phyloP scores from a whole-genome alignment of 2,888 invertebrate genomes.

The Melangyna quadrimaculata region DNA sequence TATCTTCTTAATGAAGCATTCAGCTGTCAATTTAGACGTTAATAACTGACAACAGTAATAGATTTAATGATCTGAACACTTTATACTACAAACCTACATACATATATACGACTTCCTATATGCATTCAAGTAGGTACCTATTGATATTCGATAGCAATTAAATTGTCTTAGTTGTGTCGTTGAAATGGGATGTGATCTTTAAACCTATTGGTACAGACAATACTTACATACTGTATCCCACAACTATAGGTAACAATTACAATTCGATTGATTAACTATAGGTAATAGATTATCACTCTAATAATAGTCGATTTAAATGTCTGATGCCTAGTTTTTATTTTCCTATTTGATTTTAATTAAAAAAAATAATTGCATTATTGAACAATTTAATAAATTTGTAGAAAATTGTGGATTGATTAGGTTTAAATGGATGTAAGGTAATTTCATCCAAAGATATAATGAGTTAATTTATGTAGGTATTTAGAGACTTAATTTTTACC shows the following conservation, averaged over 20 bases:
- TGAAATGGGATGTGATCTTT: neutral
- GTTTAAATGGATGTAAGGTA: too few relatives aligned
- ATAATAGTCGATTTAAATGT: neutral
- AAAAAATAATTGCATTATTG: too few relatives aligned
- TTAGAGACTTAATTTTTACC: too few relatives aligned
- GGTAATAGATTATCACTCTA: neutral
- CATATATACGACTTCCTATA: too few relatives aligned
- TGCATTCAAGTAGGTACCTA: too few relatives aligned
- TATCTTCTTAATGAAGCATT: slow-evolving; percentile 18
- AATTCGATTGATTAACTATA: slow-evolving; percentile 29
- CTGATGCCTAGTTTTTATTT: neutral
- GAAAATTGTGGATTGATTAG: too few relatives aligned
- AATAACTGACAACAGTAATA: slow-evolving; percentile 34
- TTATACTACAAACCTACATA: too few relatives aligned
- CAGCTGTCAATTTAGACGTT: slow-evolving; percentile 19
- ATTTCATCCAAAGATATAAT: too few relatives aligned
- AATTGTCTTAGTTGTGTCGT: neutral
- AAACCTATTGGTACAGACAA: neutral
- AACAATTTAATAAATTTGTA: too few relatives aligned
- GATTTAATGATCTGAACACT: slow-evolving; percentile 17
- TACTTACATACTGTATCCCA: too few relatives aligned
- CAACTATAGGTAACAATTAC: too few relatives aligned
- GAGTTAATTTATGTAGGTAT: too few relatives aligned
- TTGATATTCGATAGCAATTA: slow-evolving; percentile 16
- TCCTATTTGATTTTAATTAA: neutral